Conservation (phyloP, 2,797 vertebrate genomes). For the Bucorvus abyssinicus region DNA sequence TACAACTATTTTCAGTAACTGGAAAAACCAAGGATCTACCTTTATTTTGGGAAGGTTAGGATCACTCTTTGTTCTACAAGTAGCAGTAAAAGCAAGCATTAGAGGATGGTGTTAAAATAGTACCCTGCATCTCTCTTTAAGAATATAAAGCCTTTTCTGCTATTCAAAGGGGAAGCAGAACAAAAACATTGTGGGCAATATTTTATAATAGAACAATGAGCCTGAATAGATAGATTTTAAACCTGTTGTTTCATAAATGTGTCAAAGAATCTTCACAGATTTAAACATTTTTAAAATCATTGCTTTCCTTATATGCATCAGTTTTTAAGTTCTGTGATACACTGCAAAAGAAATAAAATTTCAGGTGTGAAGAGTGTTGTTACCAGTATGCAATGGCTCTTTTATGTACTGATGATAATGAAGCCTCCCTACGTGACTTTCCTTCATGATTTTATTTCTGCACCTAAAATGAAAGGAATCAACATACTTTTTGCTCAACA, state of each 20-base stretch:
- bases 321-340: not conserved
- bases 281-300: not conserved
- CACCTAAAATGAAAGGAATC: not conserved
- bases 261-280: not conserved
- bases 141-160: not conserved
- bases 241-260: not conserved
- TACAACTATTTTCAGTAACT: not conserved
- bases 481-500: not conserved
- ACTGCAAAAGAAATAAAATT: not conserved
- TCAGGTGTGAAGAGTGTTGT: not conserved
- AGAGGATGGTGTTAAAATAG: not conserved
- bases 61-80: not conserved
- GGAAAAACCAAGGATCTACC: not conserved
- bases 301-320: not conserved
- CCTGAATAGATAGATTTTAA: not conserved
- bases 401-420: not conserved
- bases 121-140: not conserved
- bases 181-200: slow-evolving; percentile 15
- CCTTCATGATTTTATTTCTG: not conserved
- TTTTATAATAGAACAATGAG: slow-evolving; percentile 2
- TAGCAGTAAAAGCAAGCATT: not conserved
- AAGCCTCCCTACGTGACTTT: not conserved
- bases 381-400: not conserved
- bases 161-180: slow-evolving; percentile 5
- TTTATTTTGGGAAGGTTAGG: not conserved